These are phyloP conservation scores for Platysternon megacephalum DNA, from an alignment of 2,113 vertebrate genomes.

Conservation along the genomic window DNA sequence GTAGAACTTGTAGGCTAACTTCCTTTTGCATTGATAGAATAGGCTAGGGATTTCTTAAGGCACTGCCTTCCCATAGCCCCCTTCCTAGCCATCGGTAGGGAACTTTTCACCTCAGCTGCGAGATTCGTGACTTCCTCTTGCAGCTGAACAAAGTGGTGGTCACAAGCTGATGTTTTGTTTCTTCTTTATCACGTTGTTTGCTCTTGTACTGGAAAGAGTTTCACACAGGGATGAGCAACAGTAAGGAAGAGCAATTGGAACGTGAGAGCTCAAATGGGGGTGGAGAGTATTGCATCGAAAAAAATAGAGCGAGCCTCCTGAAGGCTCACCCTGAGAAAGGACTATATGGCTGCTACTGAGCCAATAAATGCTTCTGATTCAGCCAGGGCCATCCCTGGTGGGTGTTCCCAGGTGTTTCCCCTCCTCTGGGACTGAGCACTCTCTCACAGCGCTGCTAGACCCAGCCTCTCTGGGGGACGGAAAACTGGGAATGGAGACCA, in stretches of 20 bases:
- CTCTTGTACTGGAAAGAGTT: not conserved
- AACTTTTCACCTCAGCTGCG: not conserved
- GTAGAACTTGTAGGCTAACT: not conserved
- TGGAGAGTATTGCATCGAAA: not conserved
- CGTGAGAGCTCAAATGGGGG: not conserved
- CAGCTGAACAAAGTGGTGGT: conserved; percentile 13
- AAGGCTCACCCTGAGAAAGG: not conserved
- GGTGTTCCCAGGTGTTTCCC: not conserved
- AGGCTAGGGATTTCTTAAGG: not conserved
- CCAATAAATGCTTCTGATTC: not conserved
- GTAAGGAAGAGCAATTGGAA: not conserved
- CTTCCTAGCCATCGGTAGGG: not conserved
- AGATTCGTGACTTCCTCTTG: not conserved
- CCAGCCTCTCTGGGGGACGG: not conserved
- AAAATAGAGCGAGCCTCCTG: not conserved
- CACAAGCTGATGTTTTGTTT: conserved; percentile 43
- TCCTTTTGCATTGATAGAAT: not conserved
- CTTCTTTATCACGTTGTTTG: not conserved
- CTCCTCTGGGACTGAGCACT: not conserved
- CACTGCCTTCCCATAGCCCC: not conserved
- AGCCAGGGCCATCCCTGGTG: fast-evolving
- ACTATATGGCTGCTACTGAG: not conserved
- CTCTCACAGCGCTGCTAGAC: fast-evolving
- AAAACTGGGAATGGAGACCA: not conserved
- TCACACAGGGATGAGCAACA: not conserved